A percentile compares a stretch with the other conserved stretches of the same genome.
Evolutionary conservation across 2,113 vertebrate species (phyloP).

Genomic region (Pyxicephalus adspersus): DNA sequence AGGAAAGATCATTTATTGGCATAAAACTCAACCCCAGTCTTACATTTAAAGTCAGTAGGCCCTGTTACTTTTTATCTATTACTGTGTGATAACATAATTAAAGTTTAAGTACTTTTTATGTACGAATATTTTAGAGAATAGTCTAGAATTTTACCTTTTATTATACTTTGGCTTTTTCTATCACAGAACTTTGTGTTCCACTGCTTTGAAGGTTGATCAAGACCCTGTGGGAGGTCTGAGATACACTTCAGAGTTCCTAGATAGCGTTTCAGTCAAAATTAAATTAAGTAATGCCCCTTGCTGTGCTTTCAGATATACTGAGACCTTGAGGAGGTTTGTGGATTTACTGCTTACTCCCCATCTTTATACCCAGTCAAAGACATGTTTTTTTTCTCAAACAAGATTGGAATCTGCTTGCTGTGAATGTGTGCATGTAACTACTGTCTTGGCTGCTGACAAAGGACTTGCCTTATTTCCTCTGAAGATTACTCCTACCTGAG

Average conservation of each 20-base stretch:
- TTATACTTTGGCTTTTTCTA: constrained; percentile 1
- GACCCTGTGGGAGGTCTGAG: constrained; percentile 29
- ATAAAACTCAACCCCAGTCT: too few species aligned
- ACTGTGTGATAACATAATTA: not conserved
- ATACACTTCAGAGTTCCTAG: constrained; percentile 44
- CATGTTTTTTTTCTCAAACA: constrained; percentile 32
- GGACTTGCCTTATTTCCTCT: too few species aligned
- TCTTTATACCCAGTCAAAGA: constrained; percentile 46
- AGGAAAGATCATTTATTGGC: too few species aligned
- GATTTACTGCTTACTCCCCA: constrained; percentile 32
- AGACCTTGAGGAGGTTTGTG: constrained; percentile 26
- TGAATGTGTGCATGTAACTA: not conserved
- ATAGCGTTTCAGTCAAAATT: constrained; percentile 46
- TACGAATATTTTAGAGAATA: not conserved
- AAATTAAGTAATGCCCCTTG: constrained; percentile 41
- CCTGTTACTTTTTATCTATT: too few species aligned
- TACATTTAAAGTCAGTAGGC: too few species aligned
- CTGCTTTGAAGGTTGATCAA: constrained; percentile 32
- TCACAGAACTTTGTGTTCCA: not conserved
- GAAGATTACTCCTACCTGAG: too few species aligned
- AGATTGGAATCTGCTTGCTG: constrained; percentile 36
- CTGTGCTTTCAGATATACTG: constrained; percentile 1
- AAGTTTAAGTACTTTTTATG: not conserved
- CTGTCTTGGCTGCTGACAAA: not conserved
- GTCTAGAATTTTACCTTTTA: constrained; percentile 21